These are phyloP conservation scores for Halcyon senegalensis DNA, from an alignment of 2,113 vertebrate species.

Conservation along the genomic window DNA sequence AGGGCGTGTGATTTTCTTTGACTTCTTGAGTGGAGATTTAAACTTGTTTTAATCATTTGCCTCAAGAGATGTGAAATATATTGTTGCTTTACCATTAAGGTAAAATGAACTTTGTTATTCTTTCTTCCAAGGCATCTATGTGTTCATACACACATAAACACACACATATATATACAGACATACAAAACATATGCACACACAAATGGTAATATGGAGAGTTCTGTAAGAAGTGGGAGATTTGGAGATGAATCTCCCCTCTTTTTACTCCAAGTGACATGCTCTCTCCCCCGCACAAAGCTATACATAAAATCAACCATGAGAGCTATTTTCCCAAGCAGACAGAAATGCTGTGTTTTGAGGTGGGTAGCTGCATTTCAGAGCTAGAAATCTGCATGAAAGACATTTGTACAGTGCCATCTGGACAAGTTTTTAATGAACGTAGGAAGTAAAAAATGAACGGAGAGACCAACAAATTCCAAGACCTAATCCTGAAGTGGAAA, in stretches of 20 bases:
- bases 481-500: background rate
- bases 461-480: background rate
- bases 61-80: background rate
- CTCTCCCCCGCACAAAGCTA: background rate
- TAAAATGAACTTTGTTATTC: background rate
- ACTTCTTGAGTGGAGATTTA: background rate
- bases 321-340: conserved; percentile 13
- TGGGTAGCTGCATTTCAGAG: conserved; percentile 44
- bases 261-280: conserved; percentile 9
- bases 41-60: background rate
- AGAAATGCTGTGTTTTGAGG: conserved; percentile 32
- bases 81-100: background rate
- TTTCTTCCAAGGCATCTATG: background rate
- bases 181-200: background rate
- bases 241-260: background rate
- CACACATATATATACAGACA: background rate
- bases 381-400: conserved; percentile 42
- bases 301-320: background rate
- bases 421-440: conserved; percentile 50
- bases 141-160: background rate
- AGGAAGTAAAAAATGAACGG: conserved; percentile 40
- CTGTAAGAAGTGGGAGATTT: background rate
- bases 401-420: conserved; percentile 60
- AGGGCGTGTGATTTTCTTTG: background rate
- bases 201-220: background rate